phyloP scores from a whole-genome alignment of 2,113 vertebrate species.

The Hypomesus transpacificus region DNA sequence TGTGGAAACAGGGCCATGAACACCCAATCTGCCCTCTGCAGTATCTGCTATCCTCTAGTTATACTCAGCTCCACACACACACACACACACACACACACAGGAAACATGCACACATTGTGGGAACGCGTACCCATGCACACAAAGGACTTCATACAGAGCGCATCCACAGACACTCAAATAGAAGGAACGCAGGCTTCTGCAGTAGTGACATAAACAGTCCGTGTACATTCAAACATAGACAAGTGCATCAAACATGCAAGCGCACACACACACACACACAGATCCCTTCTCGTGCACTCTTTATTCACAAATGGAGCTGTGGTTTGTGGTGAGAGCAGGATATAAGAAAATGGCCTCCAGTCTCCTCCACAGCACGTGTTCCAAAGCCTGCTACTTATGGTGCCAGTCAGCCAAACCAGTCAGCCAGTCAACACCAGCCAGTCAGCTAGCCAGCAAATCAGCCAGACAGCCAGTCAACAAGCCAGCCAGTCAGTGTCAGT shows the following conservation, averaged over 20 bases:
- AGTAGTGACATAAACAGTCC: no score
- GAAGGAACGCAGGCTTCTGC: no score
- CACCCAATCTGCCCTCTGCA: constrained; percentile 30
- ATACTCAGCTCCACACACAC: constrained; percentile 2
- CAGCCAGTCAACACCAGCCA: neutral
- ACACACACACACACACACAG: constrained; percentile 1
- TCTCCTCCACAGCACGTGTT: constrained; percentile 29
- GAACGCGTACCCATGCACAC: neutral
- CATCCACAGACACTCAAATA: no score
- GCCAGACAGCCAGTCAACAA: neutral
- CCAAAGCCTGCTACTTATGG: constrained; percentile 16
- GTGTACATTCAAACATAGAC: no score
- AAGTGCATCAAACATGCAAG: no score
- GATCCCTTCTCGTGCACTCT: neutral
- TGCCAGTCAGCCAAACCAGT: neutral
- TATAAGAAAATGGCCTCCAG: constrained; percentile 13
- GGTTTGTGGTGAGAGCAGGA: constrained; percentile 33
- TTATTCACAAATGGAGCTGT: constrained; percentile 38
- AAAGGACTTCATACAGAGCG: neutral
- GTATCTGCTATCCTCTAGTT: constrained; percentile 39
- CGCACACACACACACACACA: neutral
- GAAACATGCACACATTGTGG: neutral
- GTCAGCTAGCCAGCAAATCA: no score
- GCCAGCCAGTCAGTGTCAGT: no score
- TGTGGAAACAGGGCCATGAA: constrained; percentile 33